phyloP scores from a whole-genome alignment of 2,888 invertebrate species.

The Merodon equestris region DNA sequence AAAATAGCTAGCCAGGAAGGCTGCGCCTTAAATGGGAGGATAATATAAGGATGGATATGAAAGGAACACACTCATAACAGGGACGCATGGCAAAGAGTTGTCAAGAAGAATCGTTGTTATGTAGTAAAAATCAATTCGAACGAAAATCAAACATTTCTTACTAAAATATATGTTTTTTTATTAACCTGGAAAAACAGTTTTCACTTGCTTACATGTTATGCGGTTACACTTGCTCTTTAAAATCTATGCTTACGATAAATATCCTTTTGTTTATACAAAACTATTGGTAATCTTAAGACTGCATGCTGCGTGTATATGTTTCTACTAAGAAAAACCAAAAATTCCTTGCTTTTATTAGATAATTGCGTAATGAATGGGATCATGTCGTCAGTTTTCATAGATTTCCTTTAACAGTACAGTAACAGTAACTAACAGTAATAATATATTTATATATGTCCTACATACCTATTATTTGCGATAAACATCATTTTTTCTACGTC shows the following conservation, averaged over 20 bases:
- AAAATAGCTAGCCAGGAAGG: no score
- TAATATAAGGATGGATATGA: no score
- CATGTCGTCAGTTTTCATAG: no score
- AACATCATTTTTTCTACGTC: slow-evolving; percentile 3
- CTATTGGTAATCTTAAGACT: slow-evolving; percentile 18
- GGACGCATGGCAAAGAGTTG: background rate
- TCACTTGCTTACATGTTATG: slow-evolving; percentile 41
- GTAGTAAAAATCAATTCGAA: background rate
- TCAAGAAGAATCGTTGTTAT: no score
- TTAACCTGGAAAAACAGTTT: slow-evolving; percentile 52
- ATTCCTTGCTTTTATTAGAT: no score
- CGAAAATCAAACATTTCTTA: background rate
- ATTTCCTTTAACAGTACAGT: no score
- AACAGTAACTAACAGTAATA: no score
- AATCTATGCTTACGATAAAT: slow-evolving; percentile 21
- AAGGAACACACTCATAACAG: background rate
- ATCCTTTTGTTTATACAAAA: slow-evolving; percentile 31
- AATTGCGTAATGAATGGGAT: no score
- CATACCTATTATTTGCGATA: no score
- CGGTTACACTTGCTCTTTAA: slow-evolving; percentile 25
- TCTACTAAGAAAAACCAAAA: no score
- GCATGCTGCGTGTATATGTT: background rate
- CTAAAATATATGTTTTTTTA: slow-evolving; percentile 7
- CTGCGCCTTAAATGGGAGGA: no score
- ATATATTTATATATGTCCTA: no score